Conservation (phyloP, 2,797 vertebrate species). For the Gymnodraco acuticeps region DNA sequence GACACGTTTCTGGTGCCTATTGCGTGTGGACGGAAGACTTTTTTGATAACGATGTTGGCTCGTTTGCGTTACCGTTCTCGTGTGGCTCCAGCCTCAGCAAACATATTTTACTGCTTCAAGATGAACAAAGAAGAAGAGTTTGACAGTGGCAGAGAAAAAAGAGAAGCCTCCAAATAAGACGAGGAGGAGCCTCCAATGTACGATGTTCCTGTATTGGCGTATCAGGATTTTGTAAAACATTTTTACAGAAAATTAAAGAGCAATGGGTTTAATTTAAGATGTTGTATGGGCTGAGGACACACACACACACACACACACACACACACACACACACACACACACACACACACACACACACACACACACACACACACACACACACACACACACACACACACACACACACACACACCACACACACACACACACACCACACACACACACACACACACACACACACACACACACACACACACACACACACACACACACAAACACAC, state of each 20-base stretch:
- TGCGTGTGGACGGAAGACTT: too few relatives aligned
- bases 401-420: background rate
- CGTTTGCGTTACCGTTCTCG: too few relatives aligned
- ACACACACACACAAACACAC: constrained; percentile 19
- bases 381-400: background rate
- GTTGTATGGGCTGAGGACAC: background rate
- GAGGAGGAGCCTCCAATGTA: constrained; percentile 1
- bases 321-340: background rate
- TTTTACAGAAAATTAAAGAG: background rate
- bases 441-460: background rate
- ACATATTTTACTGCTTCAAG: constrained; percentile 47
- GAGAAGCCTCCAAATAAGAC: background rate
- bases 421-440: background rate
- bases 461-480: background rate
- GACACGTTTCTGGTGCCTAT: too few relatives aligned
- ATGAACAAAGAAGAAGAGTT: constrained; percentile 8
- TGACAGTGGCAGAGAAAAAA: constrained; percentile 7
- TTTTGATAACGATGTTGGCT: too few relatives aligned
- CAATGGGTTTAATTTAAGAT: background rate
- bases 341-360: background rate
- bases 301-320: background rate
- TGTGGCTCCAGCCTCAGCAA: background rate
- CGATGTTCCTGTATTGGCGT: background rate
- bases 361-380: background rate
- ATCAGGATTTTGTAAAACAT: background rate